Evolutionary conservation across 2,113 vertebrate species (phyloP).

Genomic region (Bubo blakistoni): DNA sequence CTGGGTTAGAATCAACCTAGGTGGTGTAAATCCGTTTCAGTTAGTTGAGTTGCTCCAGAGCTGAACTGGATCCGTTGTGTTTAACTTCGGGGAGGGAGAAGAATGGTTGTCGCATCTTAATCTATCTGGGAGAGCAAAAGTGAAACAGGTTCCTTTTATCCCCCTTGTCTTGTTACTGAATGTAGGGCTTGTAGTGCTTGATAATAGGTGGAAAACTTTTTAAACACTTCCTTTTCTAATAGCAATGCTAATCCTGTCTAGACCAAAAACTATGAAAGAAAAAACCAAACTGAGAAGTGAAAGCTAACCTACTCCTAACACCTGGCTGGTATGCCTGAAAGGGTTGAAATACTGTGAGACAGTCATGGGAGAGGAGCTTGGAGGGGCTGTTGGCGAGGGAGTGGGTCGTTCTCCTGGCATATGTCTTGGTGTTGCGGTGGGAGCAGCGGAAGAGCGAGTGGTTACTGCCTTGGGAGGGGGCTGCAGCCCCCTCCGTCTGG

Average conservation of each 20-base stretch:
- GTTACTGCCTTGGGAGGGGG: neutral
- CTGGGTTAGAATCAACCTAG: neutral
- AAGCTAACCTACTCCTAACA: conserved; percentile 57
- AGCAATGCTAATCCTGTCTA: conserved; percentile 77
- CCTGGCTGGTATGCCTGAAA: conserved; percentile 47
- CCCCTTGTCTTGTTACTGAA: conserved; percentile 77
- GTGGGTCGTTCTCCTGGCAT: neutral
- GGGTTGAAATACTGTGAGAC: conserved; percentile 38
- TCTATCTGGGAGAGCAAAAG: conserved; percentile 61
- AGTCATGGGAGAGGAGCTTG: conserved; percentile 24
- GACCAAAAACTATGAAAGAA: conserved; percentile 82
- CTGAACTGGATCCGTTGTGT: conserved; percentile 3
- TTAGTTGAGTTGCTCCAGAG: conserved; percentile 30
- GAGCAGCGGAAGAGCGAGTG: neutral
- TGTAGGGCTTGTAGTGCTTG: conserved; percentile 82
- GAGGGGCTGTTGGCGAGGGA: neutral
- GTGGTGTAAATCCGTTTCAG: neutral
- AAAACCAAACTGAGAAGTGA: conserved; percentile 63
- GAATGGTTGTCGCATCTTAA: conserved; percentile 21
- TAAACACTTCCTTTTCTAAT: conserved; percentile 74
- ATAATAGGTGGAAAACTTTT: conserved; percentile 69
- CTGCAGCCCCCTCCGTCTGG: neutral
- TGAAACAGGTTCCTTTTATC: conserved; percentile 60
- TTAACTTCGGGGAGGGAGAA: conserved; percentile 1
- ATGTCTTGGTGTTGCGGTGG: neutral